Evolutionary conservation across 2,797 vertebrate genomes (phyloP), one percentile per base, ranked within the genome.

Genomic region (Paedocypris micromegethes): DNA sequence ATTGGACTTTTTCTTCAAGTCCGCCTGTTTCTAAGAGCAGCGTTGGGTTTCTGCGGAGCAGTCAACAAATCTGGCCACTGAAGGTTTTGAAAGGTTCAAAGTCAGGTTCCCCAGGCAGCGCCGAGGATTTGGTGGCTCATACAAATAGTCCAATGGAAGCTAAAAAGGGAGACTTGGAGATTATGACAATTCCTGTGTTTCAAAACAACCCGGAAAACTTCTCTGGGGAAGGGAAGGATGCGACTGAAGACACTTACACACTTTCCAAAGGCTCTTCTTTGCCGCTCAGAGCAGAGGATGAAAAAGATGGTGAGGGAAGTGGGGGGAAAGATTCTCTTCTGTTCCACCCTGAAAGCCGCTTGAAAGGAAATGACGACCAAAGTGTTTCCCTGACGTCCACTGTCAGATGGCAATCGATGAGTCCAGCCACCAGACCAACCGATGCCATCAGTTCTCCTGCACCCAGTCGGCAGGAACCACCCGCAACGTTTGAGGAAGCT

Each of bases 191-290:
- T 45, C 86, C 87, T 4, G 70, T 75, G 3, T 83, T 78, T 0
- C 74, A 76, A 57, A 89, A 89, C 58, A 82, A 77, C 78, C 79
- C 69, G 0, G 90, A 91, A 61, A 87, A 90, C 76, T 91, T 85
- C 64, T 92, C 90, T 0, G 90, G 90, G 2, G 88, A 88, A 59
- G 90, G 88, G 3, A 88, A 75, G n/a, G 85, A 89, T 59, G 79
- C 79, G 48, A 84, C 85, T 0, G 75, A 76, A 45, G 84, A 84
- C 5, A 52, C 43, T 52, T 69, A 72, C 48, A 46, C 62, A 5
- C 46, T 72, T 60, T 67, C 71, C 4, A 46, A 76, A 60, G 64
- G 64, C 37, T 7, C 64, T 43, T 6, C 50, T 9, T 51, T 63
- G 1, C 59, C 45, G 7, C 55, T 72, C 43, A 58, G 43, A 9